These are phyloP conservation scores for Drosophila barbarae DNA, from an alignment of 2,888 invertebrate species.

Conservation along the genomic window DNA sequence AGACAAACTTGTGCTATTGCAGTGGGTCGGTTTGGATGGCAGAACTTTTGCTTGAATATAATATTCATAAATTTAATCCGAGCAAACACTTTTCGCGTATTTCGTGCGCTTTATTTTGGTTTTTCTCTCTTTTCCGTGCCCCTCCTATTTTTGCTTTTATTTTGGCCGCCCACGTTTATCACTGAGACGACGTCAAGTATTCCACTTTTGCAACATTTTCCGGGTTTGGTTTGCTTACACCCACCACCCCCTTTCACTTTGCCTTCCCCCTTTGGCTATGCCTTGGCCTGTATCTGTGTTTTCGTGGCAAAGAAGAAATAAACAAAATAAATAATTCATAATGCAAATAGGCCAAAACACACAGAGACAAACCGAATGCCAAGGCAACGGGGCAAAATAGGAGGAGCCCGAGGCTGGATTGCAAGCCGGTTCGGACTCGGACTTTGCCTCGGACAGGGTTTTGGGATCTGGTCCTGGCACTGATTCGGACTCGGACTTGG, in stretches of 20 bases:
- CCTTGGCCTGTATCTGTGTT: conserved; percentile 23
- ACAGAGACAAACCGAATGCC: conserved; percentile 36
- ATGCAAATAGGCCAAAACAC: conserved; percentile 69
- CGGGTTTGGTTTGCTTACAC: conserved; percentile 38
- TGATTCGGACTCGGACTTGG: conserved; percentile 20
- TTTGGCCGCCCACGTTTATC: conserved; percentile 49
- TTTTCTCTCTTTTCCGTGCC: conserved; percentile 4
- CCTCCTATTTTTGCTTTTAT: conserved; percentile 25
- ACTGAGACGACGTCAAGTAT: conserved; percentile 55
- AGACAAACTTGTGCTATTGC: conserved; percentile 58
- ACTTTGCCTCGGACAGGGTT: conserved; percentile 6
- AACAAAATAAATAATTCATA: conserved; percentile 73
- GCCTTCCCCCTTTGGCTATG: conserved; percentile 1
- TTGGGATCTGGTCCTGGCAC: conserved; percentile 12
- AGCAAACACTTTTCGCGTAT: conserved; percentile 70
- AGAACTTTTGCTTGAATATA: conserved; percentile 56
- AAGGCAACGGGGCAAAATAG: conserved; percentile 44
- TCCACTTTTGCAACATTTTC: conserved; percentile 52
- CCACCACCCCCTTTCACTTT: conserved; percentile 16
- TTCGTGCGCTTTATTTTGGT: conserved; percentile 48
- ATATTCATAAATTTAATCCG: conserved; percentile 73
- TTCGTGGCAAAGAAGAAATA: conserved; percentile 47
- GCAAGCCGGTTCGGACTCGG: conserved; percentile 25
- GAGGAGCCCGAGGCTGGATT: conserved; percentile 29
- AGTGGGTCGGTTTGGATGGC: conserved; percentile 27